These are phyloP conservation scores for Oreochromis tanganicae DNA, from an alignment of 2,113 vertebrate genomes.

Conservation along the genomic window DNA sequence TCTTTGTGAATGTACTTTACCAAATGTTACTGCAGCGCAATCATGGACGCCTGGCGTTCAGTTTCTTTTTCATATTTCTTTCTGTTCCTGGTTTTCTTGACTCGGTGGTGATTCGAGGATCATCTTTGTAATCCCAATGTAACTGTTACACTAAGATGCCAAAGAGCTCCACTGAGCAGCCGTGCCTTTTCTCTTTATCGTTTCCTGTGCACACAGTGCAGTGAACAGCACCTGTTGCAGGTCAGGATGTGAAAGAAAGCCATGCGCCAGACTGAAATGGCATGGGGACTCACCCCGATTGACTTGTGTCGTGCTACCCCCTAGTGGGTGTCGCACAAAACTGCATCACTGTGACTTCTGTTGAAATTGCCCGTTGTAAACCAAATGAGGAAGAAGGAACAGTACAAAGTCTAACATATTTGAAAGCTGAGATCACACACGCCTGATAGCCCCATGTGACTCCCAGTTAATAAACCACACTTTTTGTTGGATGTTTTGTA, in stretches of 20 bases:
- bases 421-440: background rate
- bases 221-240: conserved; percentile 28
- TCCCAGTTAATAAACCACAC: background rate
- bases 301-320: conserved; percentile 25
- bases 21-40: background rate
- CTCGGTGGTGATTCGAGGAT: background rate
- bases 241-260: background rate
- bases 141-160: conserved; percentile 45
- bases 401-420: background rate
- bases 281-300: background rate
- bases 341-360: conserved; percentile 3
- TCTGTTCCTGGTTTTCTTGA: background rate
- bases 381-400: background rate
- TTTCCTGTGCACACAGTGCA: background rate
- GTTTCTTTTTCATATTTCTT: background rate
- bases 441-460: background rate
- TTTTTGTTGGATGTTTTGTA: background rate
- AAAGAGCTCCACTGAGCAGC: conserved; percentile 34
- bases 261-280: background rate
- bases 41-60: background rate
- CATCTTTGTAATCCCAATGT: background rate
- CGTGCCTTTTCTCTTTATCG: conserved; percentile 12
- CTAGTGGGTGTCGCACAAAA: conserved; percentile 31
- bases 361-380: background rate
- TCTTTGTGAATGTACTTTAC: background rate